Evolutionary conservation across 2,113 vertebrate genomes (phyloP).

Genomic region (Dendrocopos noguchii): DNA sequence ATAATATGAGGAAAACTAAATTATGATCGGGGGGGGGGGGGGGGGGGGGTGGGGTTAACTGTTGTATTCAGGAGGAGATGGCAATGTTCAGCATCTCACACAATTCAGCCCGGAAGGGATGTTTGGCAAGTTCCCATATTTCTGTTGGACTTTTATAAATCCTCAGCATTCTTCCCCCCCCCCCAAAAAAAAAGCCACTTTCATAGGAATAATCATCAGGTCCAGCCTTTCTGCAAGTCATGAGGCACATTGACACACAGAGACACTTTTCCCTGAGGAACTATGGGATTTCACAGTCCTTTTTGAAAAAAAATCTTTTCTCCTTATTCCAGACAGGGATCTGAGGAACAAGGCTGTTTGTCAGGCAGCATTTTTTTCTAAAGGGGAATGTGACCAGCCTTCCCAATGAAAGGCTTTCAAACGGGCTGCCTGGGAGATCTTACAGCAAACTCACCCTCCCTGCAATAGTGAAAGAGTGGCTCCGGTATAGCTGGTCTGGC

Average conservation of each 20-base stretch:
- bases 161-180: neutral
- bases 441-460: neutral
- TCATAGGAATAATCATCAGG: neutral
- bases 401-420: constrained; percentile 44
- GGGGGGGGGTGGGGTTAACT: neutral
- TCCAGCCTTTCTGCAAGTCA: neutral
- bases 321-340: neutral
- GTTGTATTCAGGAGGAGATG: neutral
- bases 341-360: constrained; percentile 31
- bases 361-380: constrained; percentile 13
- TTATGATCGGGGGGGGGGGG: too few species aligned
- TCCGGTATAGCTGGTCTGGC: neutral
- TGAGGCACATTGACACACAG: neutral
- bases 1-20: neutral
- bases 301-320: too few species aligned
- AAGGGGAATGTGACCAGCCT: constrained; percentile 22
- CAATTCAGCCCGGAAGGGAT: neutral
- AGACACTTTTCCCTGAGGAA: neutral
- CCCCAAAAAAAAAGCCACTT: neutral
- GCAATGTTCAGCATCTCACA: neutral
- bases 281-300: neutral
- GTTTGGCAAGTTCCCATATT: neutral
- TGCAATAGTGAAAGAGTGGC: neutral
- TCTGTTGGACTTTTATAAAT: neutral
- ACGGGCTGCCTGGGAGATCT: constrained; percentile 6